Conservation (phyloP, 2,888 invertebrate genomes). For the Ferdinandea cuprea region DNA sequence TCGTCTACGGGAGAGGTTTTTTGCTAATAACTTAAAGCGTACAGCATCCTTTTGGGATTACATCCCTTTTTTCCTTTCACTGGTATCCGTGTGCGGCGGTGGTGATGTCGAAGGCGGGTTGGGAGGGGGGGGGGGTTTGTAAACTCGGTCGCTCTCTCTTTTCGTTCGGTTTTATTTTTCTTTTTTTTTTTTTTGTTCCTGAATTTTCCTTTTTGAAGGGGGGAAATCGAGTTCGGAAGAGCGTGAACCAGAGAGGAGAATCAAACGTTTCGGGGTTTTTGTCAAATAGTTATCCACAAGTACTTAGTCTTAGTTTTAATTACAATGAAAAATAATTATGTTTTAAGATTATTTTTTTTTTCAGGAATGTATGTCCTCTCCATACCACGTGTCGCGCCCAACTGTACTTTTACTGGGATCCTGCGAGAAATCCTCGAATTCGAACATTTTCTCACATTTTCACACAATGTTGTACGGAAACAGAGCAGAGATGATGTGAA, state of each 20-base stretch:
- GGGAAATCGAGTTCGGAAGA: slow-evolving; percentile 45
- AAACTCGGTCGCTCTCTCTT: slow-evolving; percentile 68
- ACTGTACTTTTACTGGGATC: slow-evolving; percentile 76
- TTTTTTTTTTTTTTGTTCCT: slow-evolving; percentile 11
- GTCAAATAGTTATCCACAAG: slow-evolving; percentile 22
- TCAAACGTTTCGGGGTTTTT: slow-evolving; percentile 23
- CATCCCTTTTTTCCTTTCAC: slow-evolving; percentile 70
- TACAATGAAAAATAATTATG: slow-evolving; percentile 22
- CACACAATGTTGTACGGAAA: slow-evolving; percentile 55
- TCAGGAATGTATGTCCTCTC: slow-evolving; percentile 75
- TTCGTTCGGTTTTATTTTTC: slow-evolving; percentile 40
- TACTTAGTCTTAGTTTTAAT: slow-evolving; percentile 13
- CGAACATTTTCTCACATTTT: slow-evolving; percentile 73
- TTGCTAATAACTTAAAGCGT: slow-evolving; percentile 71
- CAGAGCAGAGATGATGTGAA: slow-evolving; percentile 49
- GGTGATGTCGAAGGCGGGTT: slow-evolving; percentile 21
- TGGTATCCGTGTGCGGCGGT: slow-evolving; percentile 57
- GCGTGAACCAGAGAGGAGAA: slow-evolving; percentile 47
- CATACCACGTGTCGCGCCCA: slow-evolving; percentile 77
- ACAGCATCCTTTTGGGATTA: slow-evolving; percentile 73
- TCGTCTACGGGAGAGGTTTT: slow-evolving; percentile 72
- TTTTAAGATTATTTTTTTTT: slow-evolving; percentile 13
- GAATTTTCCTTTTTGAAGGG: slow-evolving; percentile 8
- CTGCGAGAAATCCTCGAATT: slow-evolving; percentile 74
- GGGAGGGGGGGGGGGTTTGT: slow-evolving; percentile 37